phyloP scores from a whole-genome alignment of 2,797 vertebrate species.

The Intellagama lesueurii region DNA sequence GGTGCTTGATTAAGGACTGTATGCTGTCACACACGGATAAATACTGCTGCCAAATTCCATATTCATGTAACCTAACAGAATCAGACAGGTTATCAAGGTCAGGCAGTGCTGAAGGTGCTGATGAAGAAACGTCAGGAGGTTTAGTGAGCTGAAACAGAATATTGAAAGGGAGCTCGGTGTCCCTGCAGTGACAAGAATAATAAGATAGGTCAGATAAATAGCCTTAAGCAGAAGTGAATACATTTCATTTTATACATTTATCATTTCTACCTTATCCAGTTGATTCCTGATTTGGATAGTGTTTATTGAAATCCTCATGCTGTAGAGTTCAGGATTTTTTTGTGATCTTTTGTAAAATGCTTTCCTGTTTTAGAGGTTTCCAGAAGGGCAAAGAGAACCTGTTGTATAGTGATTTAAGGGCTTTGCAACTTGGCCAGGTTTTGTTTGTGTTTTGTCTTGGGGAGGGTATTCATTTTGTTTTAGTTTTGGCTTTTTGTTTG shows the following conservation, averaged over 20 bases:
- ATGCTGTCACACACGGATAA: constrained; percentile 20
- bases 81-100: neutral
- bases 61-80: constrained; percentile 25
- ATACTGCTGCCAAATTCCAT: neutral
- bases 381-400: neutral
- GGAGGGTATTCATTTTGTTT: neutral
- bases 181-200: neutral
- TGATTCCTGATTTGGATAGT: constrained; percentile 19
- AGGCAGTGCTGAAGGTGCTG: constrained; percentile 36
- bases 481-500: too few species aligned
- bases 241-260: neutral
- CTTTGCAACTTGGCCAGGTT: neutral
- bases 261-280: neutral
- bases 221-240: rapidly evolving
- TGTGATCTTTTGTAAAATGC: neutral
- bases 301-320: constrained; percentile 34
- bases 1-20: constrained; percentile 13
- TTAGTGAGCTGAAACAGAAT: neutral
- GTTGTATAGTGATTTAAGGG: neutral
- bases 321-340: constrained; percentile 23
- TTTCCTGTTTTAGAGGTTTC: constrained; percentile 8
- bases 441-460: too few species aligned
- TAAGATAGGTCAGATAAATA: rapidly evolving
- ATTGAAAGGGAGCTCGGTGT: neutral
- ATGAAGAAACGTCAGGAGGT: neutral